Evolutionary conservation across 2,113 vertebrate genomes (phyloP), one percentile per base, ranked within the genome.

Genomic region (Oxyruncus cristatus): DNA sequence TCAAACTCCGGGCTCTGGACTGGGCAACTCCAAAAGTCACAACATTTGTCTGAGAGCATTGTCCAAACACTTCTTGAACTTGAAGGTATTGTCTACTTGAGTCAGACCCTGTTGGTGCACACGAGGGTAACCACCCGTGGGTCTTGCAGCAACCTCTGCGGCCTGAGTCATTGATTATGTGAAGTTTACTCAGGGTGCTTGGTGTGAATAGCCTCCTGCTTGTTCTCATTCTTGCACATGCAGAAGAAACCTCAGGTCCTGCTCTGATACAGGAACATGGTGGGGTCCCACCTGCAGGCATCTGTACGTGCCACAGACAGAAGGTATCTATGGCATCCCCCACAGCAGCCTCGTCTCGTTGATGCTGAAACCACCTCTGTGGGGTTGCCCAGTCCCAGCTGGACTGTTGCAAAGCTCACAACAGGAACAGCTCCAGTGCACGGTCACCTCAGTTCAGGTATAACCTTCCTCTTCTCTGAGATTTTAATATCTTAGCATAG

Each of bases 231-330:
- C 49, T 59, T 59, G 21, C 35, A 39, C 0, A 0, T 9, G 0
- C 15, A 33, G 33, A n/a, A 81, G 27, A 37, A 62, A 24, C 26
- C 14, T 47, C 0, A 2, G 20, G n/a, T 67, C 44, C 49, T 73
- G 16, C 20, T 15, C 23, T 6, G 13, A 2, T 20, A 27, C 1
- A 4, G 70, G 17, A 74, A 24, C 8, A 1, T 27, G 28, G 11
- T 24, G 53, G 28, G 35, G 14, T 81, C 46, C 32, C 3, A 2
- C 19, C 52, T 50, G 35, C 50, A 59, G 12, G 16, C 0, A 0
- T 13, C 6, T 58, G 33, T 33, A 16, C 1, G 0, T 0, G 0
- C 37, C 18, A 3, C 44, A 62, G n/a, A n/a, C 14, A 14, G 26
- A 39, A 79, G n/a, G 28, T 15, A 72, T 61, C n/a, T 17, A 2